Conservation (phyloP, 2,888 invertebrate species). For the Rhynchonema sp. region DNA sequence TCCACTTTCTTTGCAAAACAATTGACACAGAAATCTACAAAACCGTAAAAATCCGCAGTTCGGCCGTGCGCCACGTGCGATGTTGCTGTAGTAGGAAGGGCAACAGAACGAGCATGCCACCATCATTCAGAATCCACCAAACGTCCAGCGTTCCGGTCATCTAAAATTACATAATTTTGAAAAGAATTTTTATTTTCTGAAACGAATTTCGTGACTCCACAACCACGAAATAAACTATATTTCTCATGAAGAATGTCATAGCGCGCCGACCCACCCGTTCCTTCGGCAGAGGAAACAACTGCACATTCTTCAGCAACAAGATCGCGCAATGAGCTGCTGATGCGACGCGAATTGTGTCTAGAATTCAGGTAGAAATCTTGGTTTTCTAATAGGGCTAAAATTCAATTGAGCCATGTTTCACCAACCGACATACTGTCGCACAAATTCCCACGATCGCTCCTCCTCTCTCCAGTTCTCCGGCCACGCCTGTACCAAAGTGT, state of each 20-base stretch:
- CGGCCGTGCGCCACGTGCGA: conserved; percentile 49
- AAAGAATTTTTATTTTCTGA: too few species aligned
- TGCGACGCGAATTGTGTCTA: conserved; percentile 46
- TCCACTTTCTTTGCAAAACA: too few species aligned
- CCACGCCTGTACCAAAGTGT: conserved; percentile 94
- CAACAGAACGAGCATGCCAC: conserved; percentile 85
- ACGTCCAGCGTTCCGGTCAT: conserved; percentile 55
- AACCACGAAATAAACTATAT: not conserved
- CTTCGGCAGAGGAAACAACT: conserved; percentile 79
- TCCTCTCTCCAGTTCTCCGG: conserved; percentile 66
- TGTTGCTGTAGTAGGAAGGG: conserved; percentile 52
- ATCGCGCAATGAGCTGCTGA: conserved; percentile 87
- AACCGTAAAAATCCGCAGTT: not conserved
- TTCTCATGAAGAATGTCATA: too few species aligned
- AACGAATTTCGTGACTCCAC: too few species aligned
- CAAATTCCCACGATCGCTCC: too few species aligned
- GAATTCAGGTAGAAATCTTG: too few species aligned
- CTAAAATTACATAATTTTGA: too few species aligned
- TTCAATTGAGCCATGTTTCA: too few species aligned
- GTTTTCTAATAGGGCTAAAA: too few species aligned
- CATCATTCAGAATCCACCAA: conserved; percentile 94
- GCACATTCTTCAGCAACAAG: conserved; percentile 88
- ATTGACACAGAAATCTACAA: too few species aligned
- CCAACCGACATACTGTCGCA: too few species aligned
- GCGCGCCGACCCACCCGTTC: conserved; percentile 40